A percentile compares a stretch with the other conserved stretches of the same genome.
phyloP scores from a whole-genome alignment of 2,113 vertebrate genomes.

The Copsychus sechellarum region DNA sequence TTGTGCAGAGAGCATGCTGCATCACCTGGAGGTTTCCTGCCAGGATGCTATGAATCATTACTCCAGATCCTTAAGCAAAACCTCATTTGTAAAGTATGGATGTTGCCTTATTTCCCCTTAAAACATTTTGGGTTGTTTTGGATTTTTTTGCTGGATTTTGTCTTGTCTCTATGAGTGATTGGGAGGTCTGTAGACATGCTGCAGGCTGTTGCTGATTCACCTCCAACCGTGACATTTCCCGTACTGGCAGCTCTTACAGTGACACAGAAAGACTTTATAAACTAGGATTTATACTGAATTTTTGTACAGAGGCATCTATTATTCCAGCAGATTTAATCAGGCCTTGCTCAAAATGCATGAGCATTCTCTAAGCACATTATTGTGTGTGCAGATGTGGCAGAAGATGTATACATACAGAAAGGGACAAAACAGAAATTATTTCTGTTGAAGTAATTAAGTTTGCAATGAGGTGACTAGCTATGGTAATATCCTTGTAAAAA shows the following conservation, averaged over 20 bases:
- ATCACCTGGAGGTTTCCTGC: conserved; percentile 6
- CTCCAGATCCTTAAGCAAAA: neutral
- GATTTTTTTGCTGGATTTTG: neutral
- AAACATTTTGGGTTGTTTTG: neutral
- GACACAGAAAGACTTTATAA: neutral
- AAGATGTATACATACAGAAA: neutral
- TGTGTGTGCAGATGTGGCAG: neutral
- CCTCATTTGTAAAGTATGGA: neutral
- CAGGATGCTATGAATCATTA: neutral
- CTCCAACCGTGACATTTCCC: neutral
- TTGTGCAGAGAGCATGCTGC: neutral
- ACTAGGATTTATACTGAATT: neutral
- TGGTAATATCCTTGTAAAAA: neutral
- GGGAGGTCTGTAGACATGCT: neutral
- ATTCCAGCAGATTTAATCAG: neutral
- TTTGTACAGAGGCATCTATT: neutral
- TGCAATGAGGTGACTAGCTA: neutral
- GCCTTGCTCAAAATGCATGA: neutral
- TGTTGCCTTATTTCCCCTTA: neutral
- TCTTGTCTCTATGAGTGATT: neutral
- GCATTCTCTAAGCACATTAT: neutral
- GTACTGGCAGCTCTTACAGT: neutral
- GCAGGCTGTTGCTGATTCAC: neutral
- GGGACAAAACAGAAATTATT: neutral
- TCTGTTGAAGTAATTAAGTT: neutral